These are phyloP conservation scores for Phrynocephalus vlangalii DNA, from an alignment of 2,797 vertebrate genomes.

Conservation along the genomic window DNA sequence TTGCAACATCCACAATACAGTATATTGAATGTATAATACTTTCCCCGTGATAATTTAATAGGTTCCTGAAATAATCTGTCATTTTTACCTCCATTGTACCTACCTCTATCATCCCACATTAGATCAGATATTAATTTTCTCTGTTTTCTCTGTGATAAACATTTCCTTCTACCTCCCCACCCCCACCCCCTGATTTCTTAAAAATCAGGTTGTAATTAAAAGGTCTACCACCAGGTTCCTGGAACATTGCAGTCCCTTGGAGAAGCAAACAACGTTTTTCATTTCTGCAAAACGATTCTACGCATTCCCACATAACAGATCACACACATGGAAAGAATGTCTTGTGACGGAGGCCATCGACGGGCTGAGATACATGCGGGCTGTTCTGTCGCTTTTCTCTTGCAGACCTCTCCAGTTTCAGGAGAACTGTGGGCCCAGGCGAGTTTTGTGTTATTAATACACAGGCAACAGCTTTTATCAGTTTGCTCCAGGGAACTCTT, in stretches of 20 bases:
- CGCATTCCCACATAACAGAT: not conserved
- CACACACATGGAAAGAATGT: not conserved
- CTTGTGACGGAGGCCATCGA: not conserved
- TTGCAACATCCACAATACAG: too few species aligned
- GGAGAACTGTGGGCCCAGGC: slow-evolving; percentile 31
- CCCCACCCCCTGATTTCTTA: not conserved
- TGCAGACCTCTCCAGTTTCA: slow-evolving; percentile 29
- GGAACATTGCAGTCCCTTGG: too few species aligned
- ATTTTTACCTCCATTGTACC: too few species aligned
- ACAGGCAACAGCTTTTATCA: slow-evolving; percentile 58
- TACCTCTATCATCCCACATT: not conserved
- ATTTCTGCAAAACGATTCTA: not conserved
- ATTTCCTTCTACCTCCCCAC: too few species aligned
- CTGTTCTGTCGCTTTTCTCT: slow-evolving; percentile 57
- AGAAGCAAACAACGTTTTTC: not conserved
- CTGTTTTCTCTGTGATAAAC: not conserved
- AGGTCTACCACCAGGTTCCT: too few species aligned
- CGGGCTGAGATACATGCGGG: slow-evolving; percentile 51
- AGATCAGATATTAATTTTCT: not conserved
- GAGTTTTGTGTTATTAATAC: slow-evolving; percentile 48
- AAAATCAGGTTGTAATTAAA: not conserved
- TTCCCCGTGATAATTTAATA: not conserved
- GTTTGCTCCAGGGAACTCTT: slow-evolving; percentile 39
- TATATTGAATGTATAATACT: not conserved
- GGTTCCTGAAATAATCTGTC: not conserved